Percentiles rank a stretch among this genome's conserved stretches.
These are phyloP conservation scores for Anguilla megastoma DNA, from an alignment of 2,797 vertebrate genomes.

Conservation along the genomic window DNA sequence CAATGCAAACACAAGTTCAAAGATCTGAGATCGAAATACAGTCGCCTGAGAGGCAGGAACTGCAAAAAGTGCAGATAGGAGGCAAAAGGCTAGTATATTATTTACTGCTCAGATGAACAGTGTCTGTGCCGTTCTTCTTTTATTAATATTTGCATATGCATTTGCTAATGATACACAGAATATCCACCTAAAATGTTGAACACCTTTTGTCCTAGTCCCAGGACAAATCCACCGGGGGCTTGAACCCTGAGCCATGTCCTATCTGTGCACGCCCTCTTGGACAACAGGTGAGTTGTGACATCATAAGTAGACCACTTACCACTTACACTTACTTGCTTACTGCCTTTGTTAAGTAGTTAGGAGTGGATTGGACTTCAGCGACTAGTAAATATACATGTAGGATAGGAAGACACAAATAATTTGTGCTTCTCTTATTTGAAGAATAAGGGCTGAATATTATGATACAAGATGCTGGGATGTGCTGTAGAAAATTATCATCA, in stretches of 20 bases:
- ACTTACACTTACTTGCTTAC: too few relatives aligned
- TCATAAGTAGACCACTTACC: not conserved
- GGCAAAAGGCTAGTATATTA: not conserved
- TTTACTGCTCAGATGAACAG: not conserved
- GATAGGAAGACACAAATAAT: not conserved
- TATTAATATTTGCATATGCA: not conserved
- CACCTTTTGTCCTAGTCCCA: slow-evolving; percentile 78
- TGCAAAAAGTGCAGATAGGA: not conserved
- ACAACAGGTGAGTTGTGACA: slow-evolving; percentile 80
- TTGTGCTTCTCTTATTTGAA: not conserved
- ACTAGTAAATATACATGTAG: too few relatives aligned
- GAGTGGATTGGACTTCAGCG: too few relatives aligned
- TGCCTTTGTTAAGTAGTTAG: too few relatives aligned
- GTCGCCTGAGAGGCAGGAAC: not conserved
- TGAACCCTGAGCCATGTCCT: slow-evolving; percentile 97
- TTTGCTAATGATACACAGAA: not conserved
- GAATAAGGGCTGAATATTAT: not conserved
- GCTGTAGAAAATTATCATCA: too few relatives aligned
- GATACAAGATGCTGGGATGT: not conserved
- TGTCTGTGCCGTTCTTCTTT: not conserved
- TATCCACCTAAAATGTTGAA: slow-evolving; percentile 20
- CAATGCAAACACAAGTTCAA: not conserved
- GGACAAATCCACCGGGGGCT: slow-evolving; percentile 89
- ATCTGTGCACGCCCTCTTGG: slow-evolving; percentile 93
- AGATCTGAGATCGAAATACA: not conserved